Evolutionary conservation across 2,113 vertebrate species (phyloP), one percentile per base, ranked within the genome.

Genomic region (Melanerpes aurifrons): DNA sequence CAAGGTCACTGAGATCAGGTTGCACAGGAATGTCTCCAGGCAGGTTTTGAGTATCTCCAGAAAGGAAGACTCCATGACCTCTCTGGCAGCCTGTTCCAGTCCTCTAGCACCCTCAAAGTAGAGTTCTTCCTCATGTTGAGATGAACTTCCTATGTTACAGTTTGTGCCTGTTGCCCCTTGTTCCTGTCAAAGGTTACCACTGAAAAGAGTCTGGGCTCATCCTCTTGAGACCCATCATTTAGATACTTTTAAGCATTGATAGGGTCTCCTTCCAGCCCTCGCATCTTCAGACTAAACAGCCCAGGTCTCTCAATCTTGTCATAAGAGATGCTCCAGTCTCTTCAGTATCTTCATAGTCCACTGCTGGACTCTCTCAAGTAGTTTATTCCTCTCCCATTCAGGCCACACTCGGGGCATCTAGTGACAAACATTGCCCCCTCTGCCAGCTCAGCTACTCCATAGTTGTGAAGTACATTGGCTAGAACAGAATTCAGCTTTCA

Each of bases 391-490:
- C 48, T 85, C 26, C 54, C 35, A n/a, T 2, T 7, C 7, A 68
- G 35, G 29, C 20, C 19, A 50, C 5, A 0, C 3, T 3, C 1
- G 18, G 48, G 21, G 3, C 40, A 47, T 13, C 19, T 29, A 25
- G 48, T 35, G 53, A 56, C 58, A 57, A 54, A 37, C 24, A 29
- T 10, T 9, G 21, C 28, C 24, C 47, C 6, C 63, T 40, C 72
- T 67, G 53, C 45, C 40, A 69, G 32, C 32, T 69, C 40, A 69
- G 32, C 32, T 69, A 37, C 59, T 72, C 14, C 56, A 3, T 10
- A 16, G 32, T 48, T 1, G 0, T 11, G 50, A 70, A 15, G 29
- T 8, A 31, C 31, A 4, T 0, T 18, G n/a, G n/a, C 21, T 17
- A 59, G n/a, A 54, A 21, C 15, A 22, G 4, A 31, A 31, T 29